Percentiles rank a stretch among this genome's conserved stretches.
Evolutionary conservation across 2,113 vertebrate species (phyloP).

Genomic region (Hyperoodon ampullatus): DNA sequence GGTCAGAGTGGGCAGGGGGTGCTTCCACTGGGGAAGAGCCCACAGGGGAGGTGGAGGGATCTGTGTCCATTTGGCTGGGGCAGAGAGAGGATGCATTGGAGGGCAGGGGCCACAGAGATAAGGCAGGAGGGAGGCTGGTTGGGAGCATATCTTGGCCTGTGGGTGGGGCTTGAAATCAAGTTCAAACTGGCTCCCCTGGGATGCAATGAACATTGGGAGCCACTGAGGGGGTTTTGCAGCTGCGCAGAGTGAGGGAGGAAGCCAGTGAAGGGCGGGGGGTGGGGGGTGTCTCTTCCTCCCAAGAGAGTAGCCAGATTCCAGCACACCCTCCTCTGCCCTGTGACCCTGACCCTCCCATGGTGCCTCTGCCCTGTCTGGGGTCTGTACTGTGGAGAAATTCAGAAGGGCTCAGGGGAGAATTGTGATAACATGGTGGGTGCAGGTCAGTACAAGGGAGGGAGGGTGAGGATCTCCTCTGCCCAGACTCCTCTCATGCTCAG

Average conservation of each 20-base stretch:
- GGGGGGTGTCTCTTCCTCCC: neutral
- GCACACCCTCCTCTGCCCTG: neutral
- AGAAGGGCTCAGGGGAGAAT: neutral
- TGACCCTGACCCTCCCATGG: fast-evolving
- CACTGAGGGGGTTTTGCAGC: too few species aligned
- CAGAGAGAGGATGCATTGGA: neutral
- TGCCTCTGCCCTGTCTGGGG: neutral
- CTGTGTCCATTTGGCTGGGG: neutral
- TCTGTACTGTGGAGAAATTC: too few species aligned
- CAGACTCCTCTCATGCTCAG: neutral
- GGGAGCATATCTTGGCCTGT: too few species aligned
- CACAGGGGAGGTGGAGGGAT: fast-evolving
- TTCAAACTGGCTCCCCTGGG: neutral
- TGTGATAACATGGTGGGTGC: fast-evolving
- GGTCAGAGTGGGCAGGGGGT: neutral
- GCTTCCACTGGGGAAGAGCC: neutral
- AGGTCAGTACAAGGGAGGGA: fast-evolving
- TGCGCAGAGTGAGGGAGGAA: neutral
- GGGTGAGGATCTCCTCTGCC: neutral
- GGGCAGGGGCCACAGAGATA: too few species aligned
- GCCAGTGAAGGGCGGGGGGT: too few species aligned
- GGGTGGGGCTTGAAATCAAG: neutral
- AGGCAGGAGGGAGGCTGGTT: neutral
- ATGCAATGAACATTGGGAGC: neutral
- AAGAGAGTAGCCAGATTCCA: fast-evolving